Conservation (phyloP, 2,113 vertebrate species). For the Equus quagga region DNA sequence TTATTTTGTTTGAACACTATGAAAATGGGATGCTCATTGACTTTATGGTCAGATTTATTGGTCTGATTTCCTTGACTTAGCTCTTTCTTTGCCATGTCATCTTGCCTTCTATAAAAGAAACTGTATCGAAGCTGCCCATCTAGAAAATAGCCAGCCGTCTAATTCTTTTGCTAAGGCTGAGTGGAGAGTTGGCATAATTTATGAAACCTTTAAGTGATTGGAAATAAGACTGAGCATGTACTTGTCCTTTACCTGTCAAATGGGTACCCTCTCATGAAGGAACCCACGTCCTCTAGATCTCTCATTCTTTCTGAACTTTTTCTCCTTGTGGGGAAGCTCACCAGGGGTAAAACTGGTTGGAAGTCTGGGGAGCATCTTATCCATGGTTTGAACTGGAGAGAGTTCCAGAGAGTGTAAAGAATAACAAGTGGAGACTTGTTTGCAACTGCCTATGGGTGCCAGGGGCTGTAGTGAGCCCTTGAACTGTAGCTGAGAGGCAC, state of each 20-base stretch:
- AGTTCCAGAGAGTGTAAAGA: not conserved
- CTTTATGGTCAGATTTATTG: slow-evolving; percentile 19
- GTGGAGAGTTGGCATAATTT: slow-evolving; percentile 9
- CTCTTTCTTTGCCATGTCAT: not conserved
- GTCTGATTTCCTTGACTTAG: not conserved
- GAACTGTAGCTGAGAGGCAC: not conserved
- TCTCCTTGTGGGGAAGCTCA: not conserved
- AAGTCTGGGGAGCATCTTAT: not conserved
- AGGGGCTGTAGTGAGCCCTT: not conserved
- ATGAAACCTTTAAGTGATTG: slow-evolving; percentile 1
- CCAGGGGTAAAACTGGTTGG: not conserved
- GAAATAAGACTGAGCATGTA: not conserved
- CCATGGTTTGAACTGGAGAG: not conserved
- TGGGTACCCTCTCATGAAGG: not conserved
- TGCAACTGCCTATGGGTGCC: not conserved
- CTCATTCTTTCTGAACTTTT: not conserved
- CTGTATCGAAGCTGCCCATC: not conserved
- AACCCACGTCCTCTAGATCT: not conserved
- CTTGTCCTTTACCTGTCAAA: not conserved
- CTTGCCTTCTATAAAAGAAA: slow-evolving; percentile 26
- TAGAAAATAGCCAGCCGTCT: not conserved
- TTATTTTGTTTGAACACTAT: slow-evolving; percentile 16
- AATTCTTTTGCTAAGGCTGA: not conserved
- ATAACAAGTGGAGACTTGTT: not conserved
- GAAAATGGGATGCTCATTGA: not conserved